These are phyloP conservation scores for Takifugu flavidus DNA, from an alignment of 2,113 vertebrate genomes.

Conservation along the genomic window DNA sequence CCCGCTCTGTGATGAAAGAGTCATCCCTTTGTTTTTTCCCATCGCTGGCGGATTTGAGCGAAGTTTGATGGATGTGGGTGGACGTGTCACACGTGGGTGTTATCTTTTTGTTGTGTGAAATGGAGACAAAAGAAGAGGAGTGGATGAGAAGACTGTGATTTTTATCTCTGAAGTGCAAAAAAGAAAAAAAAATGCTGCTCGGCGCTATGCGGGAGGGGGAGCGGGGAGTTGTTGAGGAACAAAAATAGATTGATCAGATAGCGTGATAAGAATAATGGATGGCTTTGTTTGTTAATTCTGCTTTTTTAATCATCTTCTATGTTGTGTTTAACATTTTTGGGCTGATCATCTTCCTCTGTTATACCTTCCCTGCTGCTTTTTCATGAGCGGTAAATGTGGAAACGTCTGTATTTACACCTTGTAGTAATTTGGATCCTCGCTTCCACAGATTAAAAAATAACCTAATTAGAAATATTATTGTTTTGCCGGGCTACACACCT, in stretches of 20 bases:
- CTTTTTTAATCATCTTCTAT: conserved; percentile 30
- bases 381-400: conserved; percentile 63
- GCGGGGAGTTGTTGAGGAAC: conserved; percentile 69
- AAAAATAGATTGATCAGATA: conserved; percentile 76
- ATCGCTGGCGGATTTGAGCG: conserved; percentile 59
- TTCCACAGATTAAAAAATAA: conserved; percentile 68
- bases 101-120: conserved; percentile 76
- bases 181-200: conserved; percentile 60
- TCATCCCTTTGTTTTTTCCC: conserved; percentile 58
- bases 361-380: conserved; percentile 54
- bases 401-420: conserved; percentile 69
- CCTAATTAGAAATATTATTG: conserved; percentile 70
- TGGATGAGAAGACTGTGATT: conserved; percentile 73
- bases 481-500: conserved; percentile 62
- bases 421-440: conserved; percentile 62
- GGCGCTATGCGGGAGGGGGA: conserved; percentile 66
- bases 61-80: conserved; percentile 75
- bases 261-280: conserved; percentile 65
- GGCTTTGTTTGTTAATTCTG: conserved; percentile 69
- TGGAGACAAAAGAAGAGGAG: conserved; percentile 72
- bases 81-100: conserved; percentile 74
- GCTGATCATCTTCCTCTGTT: conserved; percentile 60
- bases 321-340: conserved; percentile 60
- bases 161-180: conserved; percentile 74
- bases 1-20: conserved; percentile 57